A percentile compares a stretch with the other conserved stretches of the same genome.
These are phyloP conservation scores for Anguilla megastoma DNA, from an alignment of 2,797 vertebrate species.

Conservation along the genomic window DNA sequence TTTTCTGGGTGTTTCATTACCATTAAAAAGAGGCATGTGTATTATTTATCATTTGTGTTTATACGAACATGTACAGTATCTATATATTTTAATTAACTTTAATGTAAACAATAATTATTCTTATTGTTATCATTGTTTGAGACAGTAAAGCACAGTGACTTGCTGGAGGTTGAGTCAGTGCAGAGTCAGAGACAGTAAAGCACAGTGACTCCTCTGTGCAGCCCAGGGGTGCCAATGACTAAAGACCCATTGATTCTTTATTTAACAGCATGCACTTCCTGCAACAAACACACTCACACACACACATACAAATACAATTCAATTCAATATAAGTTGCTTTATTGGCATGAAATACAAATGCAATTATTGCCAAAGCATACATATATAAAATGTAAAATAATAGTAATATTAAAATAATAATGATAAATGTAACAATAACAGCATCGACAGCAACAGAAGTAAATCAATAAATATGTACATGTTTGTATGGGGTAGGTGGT, in stretches of 20 bases:
- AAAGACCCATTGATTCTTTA: not conserved
- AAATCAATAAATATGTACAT: too few relatives aligned
- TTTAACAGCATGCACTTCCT: not conserved
- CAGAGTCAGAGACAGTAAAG: not conserved
- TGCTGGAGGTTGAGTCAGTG: not conserved
- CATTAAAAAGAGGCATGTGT: not conserved
- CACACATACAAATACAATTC: not conserved
- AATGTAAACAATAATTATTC: not conserved
- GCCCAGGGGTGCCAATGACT: not conserved
- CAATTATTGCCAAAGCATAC: too few relatives aligned
- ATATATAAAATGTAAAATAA: too few relatives aligned
- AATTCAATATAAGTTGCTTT: too few relatives aligned
- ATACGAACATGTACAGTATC: too few relatives aligned
- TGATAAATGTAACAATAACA: too few relatives aligned
- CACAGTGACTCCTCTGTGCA: not conserved
- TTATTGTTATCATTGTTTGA: not conserved
- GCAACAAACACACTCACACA: not conserved
- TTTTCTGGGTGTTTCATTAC: not conserved
- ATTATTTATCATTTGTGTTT: too few relatives aligned
- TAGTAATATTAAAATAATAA: too few relatives aligned
- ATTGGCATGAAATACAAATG: too few relatives aligned
- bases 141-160: not conserved
- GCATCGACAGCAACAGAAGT: too few relatives aligned
- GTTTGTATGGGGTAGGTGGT: too few relatives aligned
- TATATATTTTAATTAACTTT: not conserved